Base-by-base conservation (phyloP, 2,113 vertebrate species). In the Ochotona princeps region DNA sequence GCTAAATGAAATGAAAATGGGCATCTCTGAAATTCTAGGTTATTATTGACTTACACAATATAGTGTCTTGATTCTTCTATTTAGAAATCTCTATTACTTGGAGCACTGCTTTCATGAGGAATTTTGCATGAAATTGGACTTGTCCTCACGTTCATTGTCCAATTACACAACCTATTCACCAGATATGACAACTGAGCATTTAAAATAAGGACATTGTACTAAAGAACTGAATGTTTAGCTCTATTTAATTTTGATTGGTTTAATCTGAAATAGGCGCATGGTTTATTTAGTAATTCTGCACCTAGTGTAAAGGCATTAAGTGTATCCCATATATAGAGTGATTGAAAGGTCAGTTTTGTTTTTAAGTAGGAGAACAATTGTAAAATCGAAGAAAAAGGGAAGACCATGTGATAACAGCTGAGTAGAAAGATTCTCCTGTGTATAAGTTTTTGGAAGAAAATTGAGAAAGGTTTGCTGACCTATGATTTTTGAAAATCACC, bases 201-300 rank as follows among this genome's bases (percentile, higher is more conserved):
- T 70, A 25, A 89, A 69, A 74, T 83, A 18, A 67, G 44, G 12
- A 3, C 28, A 47, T 7, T 23, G 2, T 28, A 44, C 28, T 57
- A 32, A 82, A 8, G 51, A 83, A 30, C 3, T 21, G 38, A 72
- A 79, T 32, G 73, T 76, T 76, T 76, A 69, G 82, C 28, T 26
- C 76, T 49, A 80, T 61, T 87, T 93, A 47, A 38, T 90, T 86
- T 70, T 61, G 89, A 84, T 44, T 44, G 38, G 38, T 44, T 44
- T 44, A 44, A 44, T 44, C 21, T 23, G 70, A 83, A 81, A n/a
- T 60, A 81, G 6, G 14, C n/a, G 30, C 11, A 25, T 20, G 44
- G 63, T 44, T 44, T 44, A 44, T 44, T 44, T 44, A 44, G 38
- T 44, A 44, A 44, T 44, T 44, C 38, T 44, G 38, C 6, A 44